A percentile compares a stretch with the other conserved stretches of the same genome.
phyloP scores from a whole-genome alignment of 2,113 vertebrate genomes.

The Leiothrix lutea region DNA sequence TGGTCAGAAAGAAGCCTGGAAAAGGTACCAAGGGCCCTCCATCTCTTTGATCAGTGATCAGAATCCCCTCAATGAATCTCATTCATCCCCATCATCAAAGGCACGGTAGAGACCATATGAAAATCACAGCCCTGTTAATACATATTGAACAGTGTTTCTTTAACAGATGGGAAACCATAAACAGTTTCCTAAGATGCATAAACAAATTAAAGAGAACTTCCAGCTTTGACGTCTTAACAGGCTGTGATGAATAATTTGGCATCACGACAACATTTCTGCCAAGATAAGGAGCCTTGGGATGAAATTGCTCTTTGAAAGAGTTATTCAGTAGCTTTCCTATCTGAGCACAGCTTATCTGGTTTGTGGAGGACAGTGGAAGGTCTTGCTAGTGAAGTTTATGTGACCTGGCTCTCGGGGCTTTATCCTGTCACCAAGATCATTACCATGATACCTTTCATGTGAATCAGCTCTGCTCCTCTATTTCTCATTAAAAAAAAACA shows the following conservation, averaged over 20 bases:
- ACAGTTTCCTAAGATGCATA: neutral
- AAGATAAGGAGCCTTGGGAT: neutral
- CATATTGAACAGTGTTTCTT: neutral
- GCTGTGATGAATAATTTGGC: conserved; percentile 10
- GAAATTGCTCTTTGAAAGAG: neutral
- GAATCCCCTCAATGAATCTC: neutral
- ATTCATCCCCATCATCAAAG: neutral
- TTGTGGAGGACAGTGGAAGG: neutral
- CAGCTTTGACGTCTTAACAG: conserved; percentile 12
- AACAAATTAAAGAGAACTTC: conserved; percentile 14
- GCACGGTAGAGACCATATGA: neutral
- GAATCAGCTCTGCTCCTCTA: neutral
- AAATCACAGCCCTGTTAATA: neutral
- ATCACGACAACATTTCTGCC: neutral
- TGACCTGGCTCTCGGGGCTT: neutral
- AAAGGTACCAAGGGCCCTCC: neutral
- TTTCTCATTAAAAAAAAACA: neutral
- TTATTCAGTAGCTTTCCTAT: neutral
- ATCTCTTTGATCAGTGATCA: neutral
- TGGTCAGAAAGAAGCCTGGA: neutral
- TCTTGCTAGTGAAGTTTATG: neutral
- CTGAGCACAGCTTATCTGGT: neutral
- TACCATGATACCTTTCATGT: neutral
- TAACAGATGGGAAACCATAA: conserved; percentile 14
- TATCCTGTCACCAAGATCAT: conserved; percentile 2